phyloP scores from a whole-genome alignment of 2,113 vertebrate genomes.

The Megalops atlanticus region DNA sequence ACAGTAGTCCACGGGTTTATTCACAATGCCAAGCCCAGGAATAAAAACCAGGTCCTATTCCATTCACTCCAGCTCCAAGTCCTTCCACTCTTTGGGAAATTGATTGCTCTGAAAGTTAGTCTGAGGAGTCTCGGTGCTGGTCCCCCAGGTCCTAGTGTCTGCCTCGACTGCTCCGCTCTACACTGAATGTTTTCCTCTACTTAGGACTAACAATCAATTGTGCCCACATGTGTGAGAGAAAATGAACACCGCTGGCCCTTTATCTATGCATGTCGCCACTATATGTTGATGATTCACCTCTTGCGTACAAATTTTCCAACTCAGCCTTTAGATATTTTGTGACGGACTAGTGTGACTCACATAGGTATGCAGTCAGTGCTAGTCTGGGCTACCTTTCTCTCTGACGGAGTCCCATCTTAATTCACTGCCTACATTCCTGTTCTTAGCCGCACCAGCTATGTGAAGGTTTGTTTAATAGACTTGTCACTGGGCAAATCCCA shows the following conservation, averaged over 20 bases:
- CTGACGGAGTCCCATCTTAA: too few species aligned
- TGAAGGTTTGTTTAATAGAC: too few species aligned
- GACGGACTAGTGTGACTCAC: background rate
- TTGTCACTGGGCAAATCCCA: too few species aligned
- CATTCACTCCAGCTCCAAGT: conserved; percentile 27
- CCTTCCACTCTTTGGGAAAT: conserved; percentile 32
- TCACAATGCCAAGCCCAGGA: background rate
- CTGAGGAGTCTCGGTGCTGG: conserved; percentile 62
- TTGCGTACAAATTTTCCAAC: background rate
- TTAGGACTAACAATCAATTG: background rate
- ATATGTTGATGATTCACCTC: background rate
- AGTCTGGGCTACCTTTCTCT: background rate
- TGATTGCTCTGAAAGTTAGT: conserved; percentile 72
- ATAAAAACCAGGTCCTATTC: conserved; percentile 23
- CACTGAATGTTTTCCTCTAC: background rate
- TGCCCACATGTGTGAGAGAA: background rate
- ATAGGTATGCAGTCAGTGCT: background rate
- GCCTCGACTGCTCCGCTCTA: conserved; percentile 17
- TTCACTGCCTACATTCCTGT: too few species aligned
- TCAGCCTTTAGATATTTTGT: background rate
- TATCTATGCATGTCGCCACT: background rate
- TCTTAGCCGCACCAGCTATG: too few species aligned
- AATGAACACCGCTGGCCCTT: background rate
- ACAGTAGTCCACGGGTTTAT: conserved; percentile 22
- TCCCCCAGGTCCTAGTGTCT: conserved; percentile 75